phyloP scores from a whole-genome alignment of 35 echinoderm and acorn worm species.

The Ophioderma brevispina region DNA sequence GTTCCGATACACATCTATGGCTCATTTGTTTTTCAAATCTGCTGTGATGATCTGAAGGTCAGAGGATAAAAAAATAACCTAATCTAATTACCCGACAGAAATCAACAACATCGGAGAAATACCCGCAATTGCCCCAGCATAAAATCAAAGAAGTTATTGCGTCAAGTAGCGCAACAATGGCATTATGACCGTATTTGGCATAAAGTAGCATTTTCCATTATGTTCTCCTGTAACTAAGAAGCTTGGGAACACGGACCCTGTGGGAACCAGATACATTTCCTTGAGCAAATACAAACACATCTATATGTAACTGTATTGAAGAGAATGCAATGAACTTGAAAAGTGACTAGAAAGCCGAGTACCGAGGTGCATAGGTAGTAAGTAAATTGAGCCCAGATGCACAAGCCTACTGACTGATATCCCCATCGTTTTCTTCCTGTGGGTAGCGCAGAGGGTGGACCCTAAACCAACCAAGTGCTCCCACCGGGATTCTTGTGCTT shows the following conservation, averaged over 20 bases:
- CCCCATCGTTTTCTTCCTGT: slow-evolving; percentile 12
- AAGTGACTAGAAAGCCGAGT: neutral
- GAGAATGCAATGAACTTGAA: neutral
- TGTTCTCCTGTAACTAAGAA: neutral
- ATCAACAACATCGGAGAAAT: too few species aligned
- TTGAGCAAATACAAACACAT: neutral
- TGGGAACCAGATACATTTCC: neutral
- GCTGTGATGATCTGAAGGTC: too few species aligned
- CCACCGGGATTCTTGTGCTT: neutral
- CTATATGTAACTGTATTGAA: neutral
- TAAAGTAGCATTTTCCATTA: neutral
- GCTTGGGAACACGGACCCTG: neutral
- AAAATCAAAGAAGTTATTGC: too few species aligned
- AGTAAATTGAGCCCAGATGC: slow-evolving; percentile 3
- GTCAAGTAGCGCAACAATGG: too few species aligned
- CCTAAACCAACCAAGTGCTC: neutral
- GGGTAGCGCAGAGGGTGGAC: slow-evolving; percentile 4
- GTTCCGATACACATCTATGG: too few species aligned
- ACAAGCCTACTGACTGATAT: neutral
- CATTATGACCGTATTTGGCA: slow-evolving; percentile 1
- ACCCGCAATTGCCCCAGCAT: too few species aligned
- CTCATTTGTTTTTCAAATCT: too few species aligned
- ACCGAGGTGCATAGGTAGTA: neutral
- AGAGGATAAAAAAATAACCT: too few species aligned
- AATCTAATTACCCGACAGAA: too few species aligned